Conservation (phyloP, 2,888 invertebrate species). For the Coelinius sp. region DNA sequence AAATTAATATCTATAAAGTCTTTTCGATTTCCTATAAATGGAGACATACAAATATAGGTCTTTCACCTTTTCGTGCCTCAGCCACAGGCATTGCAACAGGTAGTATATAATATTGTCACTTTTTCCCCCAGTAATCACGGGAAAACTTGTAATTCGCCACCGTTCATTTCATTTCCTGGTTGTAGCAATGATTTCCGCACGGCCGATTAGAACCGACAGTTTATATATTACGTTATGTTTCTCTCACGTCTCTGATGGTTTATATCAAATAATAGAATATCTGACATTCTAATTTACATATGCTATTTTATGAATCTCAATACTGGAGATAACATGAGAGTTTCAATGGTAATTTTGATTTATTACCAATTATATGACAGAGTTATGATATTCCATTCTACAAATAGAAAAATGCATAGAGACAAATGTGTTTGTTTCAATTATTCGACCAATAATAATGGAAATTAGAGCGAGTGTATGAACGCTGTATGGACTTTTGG, state of each 20-base stretch:
- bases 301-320: neutral
- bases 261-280: neutral
- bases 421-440: slow-evolving; percentile 35
- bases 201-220: slow-evolving; percentile 55
- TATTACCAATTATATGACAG: neutral
- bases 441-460: slow-evolving; percentile 51
- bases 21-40: no score
- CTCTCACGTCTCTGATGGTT: neutral
- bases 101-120: slow-evolving; percentile 40
- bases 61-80: slow-evolving; percentile 24
- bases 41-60: neutral
- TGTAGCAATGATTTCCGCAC: slow-evolving; percentile 62
- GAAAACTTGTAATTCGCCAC: slow-evolving; percentile 65
- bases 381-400: neutral
- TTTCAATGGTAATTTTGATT: neutral
- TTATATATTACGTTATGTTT: slow-evolving; percentile 45
- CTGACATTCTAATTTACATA: neutral
- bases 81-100: slow-evolving; percentile 27
- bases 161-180: slow-evolving; percentile 66
- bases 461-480: slow-evolving; percentile 66
- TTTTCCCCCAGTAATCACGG: slow-evolving; percentile 55
- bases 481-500: slow-evolving; percentile 45
- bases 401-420: neutral
- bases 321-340: no score
- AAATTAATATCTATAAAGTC: no score